Conservation (phyloP, 2,888 invertebrate genomes). For the Leptinotarsa peninsularis region DNA sequence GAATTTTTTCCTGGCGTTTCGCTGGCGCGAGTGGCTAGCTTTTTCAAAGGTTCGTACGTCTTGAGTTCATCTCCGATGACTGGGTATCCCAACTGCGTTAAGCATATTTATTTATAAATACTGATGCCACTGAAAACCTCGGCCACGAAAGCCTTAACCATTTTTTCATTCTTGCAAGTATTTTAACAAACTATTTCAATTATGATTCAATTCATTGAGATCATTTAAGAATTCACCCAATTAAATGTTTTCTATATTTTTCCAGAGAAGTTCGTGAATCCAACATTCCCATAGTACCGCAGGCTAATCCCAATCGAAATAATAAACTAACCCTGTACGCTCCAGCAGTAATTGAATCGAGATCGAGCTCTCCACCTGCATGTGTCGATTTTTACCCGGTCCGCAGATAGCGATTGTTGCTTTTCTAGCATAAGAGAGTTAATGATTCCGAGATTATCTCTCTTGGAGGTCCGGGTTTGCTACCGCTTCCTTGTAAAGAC, state of each 20-base stretch:
- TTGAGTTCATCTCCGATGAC: too few species aligned
- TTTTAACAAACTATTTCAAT: too few species aligned
- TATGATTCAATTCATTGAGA: too few species aligned
- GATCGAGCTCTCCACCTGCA: constrained; percentile 41
- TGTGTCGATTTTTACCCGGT: constrained; percentile 40
- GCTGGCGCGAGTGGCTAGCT: too few species aligned
- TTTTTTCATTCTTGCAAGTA: too few species aligned
- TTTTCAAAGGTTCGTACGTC: too few species aligned
- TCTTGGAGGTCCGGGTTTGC: constrained; percentile 49
- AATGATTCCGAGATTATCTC: constrained; percentile 51
- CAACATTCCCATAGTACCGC: not conserved
- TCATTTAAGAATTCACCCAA: too few species aligned
- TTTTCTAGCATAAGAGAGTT: constrained; percentile 45
- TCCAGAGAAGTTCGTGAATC: constrained; percentile 1
- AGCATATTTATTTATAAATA: too few species aligned
- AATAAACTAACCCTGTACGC: constrained; percentile 17
- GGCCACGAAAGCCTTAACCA: too few species aligned
- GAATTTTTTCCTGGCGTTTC: too few species aligned
- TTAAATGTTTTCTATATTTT: not conserved
- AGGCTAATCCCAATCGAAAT: constrained; percentile 3
- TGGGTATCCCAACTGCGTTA: too few species aligned
- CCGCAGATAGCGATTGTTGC: constrained; percentile 38
- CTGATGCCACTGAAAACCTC: too few species aligned
- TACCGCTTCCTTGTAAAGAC: constrained; percentile 52
- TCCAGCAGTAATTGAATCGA: constrained; percentile 28